Evolutionary conservation across 1,140 invertebrate species (phyloP), one percentile per base, ranked within the genome.

Genomic region (Sycophaga agraensis): DNA sequence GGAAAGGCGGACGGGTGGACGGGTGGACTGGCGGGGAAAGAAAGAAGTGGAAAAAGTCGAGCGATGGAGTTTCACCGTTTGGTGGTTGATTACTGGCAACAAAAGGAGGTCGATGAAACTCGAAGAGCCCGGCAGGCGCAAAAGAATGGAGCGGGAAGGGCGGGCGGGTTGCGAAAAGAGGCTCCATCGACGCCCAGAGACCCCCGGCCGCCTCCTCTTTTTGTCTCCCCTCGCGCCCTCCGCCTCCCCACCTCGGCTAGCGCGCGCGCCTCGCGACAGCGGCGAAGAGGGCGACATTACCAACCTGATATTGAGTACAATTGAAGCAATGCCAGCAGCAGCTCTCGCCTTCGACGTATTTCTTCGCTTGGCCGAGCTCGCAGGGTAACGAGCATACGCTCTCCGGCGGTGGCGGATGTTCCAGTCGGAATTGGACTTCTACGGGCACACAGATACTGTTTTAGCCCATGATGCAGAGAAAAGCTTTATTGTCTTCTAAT

Each of bases 301-400:
- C 78, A 77, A 93, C 91, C 88, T 95, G 91, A 81, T 96, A 96
- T 72, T 90, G 89, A 42, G 91, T 88, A 77, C 95, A 97, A 81
- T 94, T 93, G 84, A 94, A 91, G 80, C 96, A 97, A 68, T 94
- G 93, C 94, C 95, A 98, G 77, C 96, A 97, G 77, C 95, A 97
- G 67, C 88, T 90, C 73, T 96, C 92, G 0, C 92, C 93, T 71
- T 93, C 92, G 22, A 94, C 89, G 76, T 93, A 94, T 75, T 92
- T 90, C 82, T 94, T 95, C 53, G 93, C 93, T 76, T 96, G 92
- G 2, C 93, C 93, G 28, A 84, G 78, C 62, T 87, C 86, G 77
- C 95, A 98, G 26, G 92, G 90, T 50, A 91, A 82, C 74, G 90
- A 93, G 82, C 93, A 97, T 9, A 96, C 91, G 21, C 94, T 97